Evolutionary conservation across 2,113 vertebrate species (phyloP).

Genomic region (Xerus inauris): DNA sequence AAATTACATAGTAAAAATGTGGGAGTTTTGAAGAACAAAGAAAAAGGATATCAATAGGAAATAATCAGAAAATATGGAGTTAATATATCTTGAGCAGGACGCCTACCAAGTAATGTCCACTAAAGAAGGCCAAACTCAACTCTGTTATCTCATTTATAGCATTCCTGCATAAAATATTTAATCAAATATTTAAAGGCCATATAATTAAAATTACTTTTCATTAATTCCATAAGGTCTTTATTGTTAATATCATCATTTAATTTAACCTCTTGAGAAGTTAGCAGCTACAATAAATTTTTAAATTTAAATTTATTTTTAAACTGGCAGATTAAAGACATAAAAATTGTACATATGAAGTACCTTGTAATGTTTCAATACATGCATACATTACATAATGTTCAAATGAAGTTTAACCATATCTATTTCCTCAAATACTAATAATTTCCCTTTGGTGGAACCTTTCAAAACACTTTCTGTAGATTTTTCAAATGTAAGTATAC

Average conservation of each 20-base stretch:
- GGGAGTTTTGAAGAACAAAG: not conserved
- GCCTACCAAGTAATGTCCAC: not conserved
- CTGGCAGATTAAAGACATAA: not conserved
- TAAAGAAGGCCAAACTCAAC: not conserved
- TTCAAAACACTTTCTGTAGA: not conserved
- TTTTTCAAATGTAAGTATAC: not conserved
- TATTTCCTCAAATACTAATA: not conserved
- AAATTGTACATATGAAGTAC: not conserved
- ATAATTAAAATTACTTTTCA: not conserved
- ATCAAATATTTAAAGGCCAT: not conserved
- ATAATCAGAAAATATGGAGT: not conserved
- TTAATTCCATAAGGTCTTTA: not conserved
- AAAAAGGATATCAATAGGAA: not conserved
- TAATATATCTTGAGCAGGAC: not conserved
- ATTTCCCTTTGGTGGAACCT: not conserved
- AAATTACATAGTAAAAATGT: not conserved
- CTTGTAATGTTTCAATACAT: not conserved
- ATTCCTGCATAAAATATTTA: not conserved
- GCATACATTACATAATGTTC: not conserved
- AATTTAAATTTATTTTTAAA: not conserved
- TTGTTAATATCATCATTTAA: not conserved
- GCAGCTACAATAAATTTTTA: not conserved
- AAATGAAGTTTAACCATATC: not conserved
- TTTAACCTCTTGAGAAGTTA: conserved; percentile 15
- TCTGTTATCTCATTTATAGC: not conserved